Base-by-base conservation (phyloP, 2,888 invertebrate species). In the Andrena praecox region DNA sequence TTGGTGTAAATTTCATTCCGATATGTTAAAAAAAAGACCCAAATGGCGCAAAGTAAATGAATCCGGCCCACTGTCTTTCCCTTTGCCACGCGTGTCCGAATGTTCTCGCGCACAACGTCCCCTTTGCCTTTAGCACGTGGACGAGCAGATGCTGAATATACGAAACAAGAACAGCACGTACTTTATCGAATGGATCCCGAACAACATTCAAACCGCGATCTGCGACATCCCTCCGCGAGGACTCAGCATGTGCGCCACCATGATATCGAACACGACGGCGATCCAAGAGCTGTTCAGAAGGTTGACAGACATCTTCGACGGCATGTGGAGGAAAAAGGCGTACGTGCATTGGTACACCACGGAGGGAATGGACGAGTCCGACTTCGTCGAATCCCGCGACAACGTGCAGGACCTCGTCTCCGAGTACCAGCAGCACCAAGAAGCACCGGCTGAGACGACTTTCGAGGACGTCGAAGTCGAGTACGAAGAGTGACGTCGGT, bases 271-370 rank as follows among this genome's bases (percentile, higher is more conserved):
- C 95, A 96, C 97, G 84, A 97, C 97, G 29, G 97, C 97, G 84
- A 97, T 97, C 90, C 98, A 97, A 93, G 97, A 98, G 94, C 94
- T 98, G 90, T 97, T 98, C 95, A 97, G 97, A 94, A 95, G 97
- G 91, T 96, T 97, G 92, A 96, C 96, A 10, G 97, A 97, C 93
- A 96, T 97, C 94, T 97, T 97, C 94, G 96, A 96, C 63, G 97
- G 97, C 91, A 98, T 98, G 98, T 98, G 98, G 96, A 96, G 97
- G 89, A 97, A 98, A 90, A 98, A 97, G 94, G 98, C 98, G 93
- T 98, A 98, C 96, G 96, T 98, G 95, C 98, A 98, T 95, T 98
- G 98, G 98, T 99, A 98, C 95, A 98, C 98, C 35, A 98, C 98
- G 81, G 98, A 99, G 94, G 98, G 98, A 85, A 98, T 98, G 98